Percentiles rank a stretch among this genome's conserved stretches.
Evolutionary conservation across 2,113 vertebrate species (phyloP).

Genomic region (Brachypodius melanocephalos): DNA sequence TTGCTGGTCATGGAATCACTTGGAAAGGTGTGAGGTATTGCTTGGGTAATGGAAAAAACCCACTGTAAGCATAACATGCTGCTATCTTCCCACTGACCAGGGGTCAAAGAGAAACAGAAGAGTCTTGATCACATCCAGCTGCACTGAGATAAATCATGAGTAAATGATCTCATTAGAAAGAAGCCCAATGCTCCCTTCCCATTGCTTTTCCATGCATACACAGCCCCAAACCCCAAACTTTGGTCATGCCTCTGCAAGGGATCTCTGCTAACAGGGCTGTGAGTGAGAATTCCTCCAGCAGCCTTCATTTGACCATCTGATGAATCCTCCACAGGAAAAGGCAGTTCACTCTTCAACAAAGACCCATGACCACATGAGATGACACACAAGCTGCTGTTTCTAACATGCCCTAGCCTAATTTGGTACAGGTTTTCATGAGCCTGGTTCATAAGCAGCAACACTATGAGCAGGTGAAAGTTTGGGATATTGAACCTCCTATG

Average conservation of each 20-base stretch:
- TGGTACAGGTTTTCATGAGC: not conserved
- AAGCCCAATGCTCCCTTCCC: not conserved
- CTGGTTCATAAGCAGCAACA: not conserved
- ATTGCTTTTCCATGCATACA: not conserved
- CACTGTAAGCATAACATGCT: accelerated
- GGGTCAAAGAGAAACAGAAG: not conserved
- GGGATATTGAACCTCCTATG: not conserved
- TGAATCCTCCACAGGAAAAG: not conserved
- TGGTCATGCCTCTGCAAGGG: not conserved
- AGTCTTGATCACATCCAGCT: not conserved
- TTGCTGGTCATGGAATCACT: not conserved
- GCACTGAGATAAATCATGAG: not conserved
- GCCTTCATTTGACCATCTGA: accelerated
- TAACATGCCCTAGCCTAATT: not conserved
- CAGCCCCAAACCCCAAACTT: not conserved
- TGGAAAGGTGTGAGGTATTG: not conserved
- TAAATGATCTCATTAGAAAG: not conserved
- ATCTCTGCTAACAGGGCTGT: not conserved
- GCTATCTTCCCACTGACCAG: not conserved
- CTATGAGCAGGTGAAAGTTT: not conserved
- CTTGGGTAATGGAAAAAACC: not conserved
- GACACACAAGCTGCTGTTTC: not conserved
- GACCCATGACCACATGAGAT: accelerated
- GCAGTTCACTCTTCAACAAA: not conserved
- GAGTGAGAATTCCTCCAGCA: not conserved